Evolutionary conservation across 2,888 invertebrate genomes (phyloP), one percentile per base, ranked within the genome.

Genomic region (Brassicogethes aeneus): DNA sequence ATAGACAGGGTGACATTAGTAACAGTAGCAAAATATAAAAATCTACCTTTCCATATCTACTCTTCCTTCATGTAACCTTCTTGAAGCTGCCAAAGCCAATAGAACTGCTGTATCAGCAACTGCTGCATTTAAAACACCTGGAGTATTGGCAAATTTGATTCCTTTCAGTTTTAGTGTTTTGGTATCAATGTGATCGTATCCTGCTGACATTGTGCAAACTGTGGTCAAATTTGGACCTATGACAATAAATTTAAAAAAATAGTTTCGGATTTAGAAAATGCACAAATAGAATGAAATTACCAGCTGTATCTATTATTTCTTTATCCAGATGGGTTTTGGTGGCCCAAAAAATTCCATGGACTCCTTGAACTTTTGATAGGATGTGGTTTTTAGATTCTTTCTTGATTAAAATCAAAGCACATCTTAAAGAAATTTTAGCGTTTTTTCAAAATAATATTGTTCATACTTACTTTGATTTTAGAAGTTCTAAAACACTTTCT

Each of bases 61-160:
- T 17, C 82, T 71, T 1, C 85, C 87, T 70, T 93, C 91, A 37
- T 82, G 79, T 39, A 88, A 74, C 39, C 90, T 54, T 50, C 91
- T 75, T 0, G 83, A 77, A 0, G 90, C 85, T 1, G 80, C 77
- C 35, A 95, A 73, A 41, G 87, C 60, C 2, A 94, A 66, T 1
- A 86, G 77, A 1, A 95, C 73, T 0, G 89, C 82, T 16, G 86
- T 70, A 59, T 95, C 92, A 2, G 94, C 91, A 0, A 89, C 87
- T 0, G 89, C 81, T 42, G 76, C 72, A 38, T 82, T 77, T 10
- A 89, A 65, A 0, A 89, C 87, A 14, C 73, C 70, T 0, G 89
- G 88, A 0, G 91, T 88, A 55, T 87, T 81, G 0, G 90, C 90
- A 1, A 93, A 69, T n/a, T 74, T 73, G 36, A 95, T 80, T 2